Evolutionary conservation across 2,797 vertebrate genomes (phyloP), one percentile per base, ranked within the genome.

Genomic region (Smutsia temminckii): DNA sequence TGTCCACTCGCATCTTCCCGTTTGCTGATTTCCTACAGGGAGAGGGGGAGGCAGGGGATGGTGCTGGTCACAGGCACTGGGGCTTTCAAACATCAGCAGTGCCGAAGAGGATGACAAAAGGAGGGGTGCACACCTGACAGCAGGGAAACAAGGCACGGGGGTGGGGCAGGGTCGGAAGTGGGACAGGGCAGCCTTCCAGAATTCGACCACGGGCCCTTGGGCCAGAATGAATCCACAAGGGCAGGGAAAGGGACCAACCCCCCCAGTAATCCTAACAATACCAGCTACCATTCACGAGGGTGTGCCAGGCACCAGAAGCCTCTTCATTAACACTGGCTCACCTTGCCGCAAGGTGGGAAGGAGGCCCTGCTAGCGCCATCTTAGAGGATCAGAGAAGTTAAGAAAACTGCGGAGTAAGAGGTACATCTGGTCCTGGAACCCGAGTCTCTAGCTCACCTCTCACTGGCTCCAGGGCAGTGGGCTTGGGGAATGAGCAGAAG

Each of bases 21-120:
- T 98, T 99, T 99, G 99, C 99, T 89, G 98, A 99, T 98, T 99
- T 99, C 99, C 99, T 99, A 98, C 98, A 98, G 99, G 97, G 98
- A 99, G 99, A 98, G 98, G 29, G 98, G 98, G 97, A 97, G 97
- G 92, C 84, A 97, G 97, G 96, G 94, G 75, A 84, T 72, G 97
- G 97, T 94, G 87, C 69, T 97, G 96, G 96, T 98, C 96, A 97
- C 83, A 95, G 96, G 96, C 66, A 4, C 92, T 68, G 51, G 17
- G 92, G 97, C 97, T 97, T 97, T 98, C 98, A 98, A 95, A 97
- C 96, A 97, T 88, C 96, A 96, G 96, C 97, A 96, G 63, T 72
- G 92, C 84, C 93, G 98, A 93, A 40, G 89, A 96, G 94, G 88
- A 90, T 95, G 64, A 88, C 94, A 95, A 96, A 78, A 78, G 78